Conservation (phyloP, 2,113 vertebrate species). For the Puffinus mauretanicus region DNA sequence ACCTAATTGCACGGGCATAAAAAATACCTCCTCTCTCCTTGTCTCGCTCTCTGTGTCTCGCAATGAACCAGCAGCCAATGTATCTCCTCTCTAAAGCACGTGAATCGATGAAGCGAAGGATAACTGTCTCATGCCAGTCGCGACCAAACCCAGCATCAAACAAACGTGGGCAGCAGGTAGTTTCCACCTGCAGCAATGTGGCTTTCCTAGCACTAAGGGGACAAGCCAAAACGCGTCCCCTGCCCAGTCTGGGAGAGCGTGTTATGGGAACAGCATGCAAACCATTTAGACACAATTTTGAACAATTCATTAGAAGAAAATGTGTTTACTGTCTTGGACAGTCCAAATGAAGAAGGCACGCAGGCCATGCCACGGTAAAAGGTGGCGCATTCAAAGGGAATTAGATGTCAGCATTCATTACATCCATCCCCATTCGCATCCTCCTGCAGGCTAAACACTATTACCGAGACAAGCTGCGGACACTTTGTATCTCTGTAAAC, state of each 20-base stretch:
- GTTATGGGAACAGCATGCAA: background rate
- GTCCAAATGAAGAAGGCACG: background rate
- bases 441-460: background rate
- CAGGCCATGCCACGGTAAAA: background rate
- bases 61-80: background rate
- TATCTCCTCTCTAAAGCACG: background rate
- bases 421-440: background rate
- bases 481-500: background rate
- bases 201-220: background rate
- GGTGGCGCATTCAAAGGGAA: background rate
- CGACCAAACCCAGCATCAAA: background rate
- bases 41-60: rapidly evolving
- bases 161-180: background rate
- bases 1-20: rapidly evolving
- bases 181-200: background rate
- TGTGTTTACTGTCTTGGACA: background rate
- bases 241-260: rapidly evolving
- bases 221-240: background rate
- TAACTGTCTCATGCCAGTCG: rapidly evolving
- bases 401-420: background rate
- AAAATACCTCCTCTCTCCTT: rapidly evolving
- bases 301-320: background rate
- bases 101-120: background rate
- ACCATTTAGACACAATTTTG: background rate
- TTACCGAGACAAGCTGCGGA: background rate